phyloP scores from a whole-genome alignment of 2,888 invertebrate genomes.

The Synergus gifuensis region DNA sequence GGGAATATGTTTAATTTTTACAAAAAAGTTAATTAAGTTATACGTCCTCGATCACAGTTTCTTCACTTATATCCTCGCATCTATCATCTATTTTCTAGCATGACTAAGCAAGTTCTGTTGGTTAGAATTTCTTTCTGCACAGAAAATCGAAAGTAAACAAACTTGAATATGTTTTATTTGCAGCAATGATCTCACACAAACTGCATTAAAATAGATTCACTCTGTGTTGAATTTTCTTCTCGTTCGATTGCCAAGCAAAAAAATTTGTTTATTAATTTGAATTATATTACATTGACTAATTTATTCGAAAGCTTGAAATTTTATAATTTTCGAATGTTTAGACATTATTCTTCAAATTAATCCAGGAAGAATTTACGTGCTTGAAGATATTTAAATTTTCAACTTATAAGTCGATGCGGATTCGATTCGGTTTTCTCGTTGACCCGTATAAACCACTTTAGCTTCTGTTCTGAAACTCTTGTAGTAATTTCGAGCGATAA shows the following conservation, averaged over 20 bases:
- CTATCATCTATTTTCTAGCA: background rate
- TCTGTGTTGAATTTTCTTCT: background rate
- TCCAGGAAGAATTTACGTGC: background rate
- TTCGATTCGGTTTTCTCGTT: background rate
- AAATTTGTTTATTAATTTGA: background rate
- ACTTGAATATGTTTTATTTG: background rate
- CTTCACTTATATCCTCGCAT: background rate
- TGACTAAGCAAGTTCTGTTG: slow-evolving; percentile 4
- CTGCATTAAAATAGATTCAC: background rate
- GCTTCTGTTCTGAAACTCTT: slow-evolving; percentile 5
- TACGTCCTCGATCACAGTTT: background rate
- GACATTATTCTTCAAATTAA: background rate
- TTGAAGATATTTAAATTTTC: background rate
- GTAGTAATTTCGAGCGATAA: slow-evolving; percentile 7
- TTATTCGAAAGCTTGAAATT: background rate
- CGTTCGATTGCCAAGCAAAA: background rate
- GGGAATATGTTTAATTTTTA: background rate
- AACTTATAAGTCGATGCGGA: background rate
- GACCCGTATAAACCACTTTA: background rate
- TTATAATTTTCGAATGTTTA: too few species aligned
- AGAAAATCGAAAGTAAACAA: slow-evolving; percentile 28
- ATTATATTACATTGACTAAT: background rate
- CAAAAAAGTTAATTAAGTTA: background rate
- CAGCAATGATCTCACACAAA: background rate
- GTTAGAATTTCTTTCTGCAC: slow-evolving; percentile 19